phyloP scores from a whole-genome alignment of 2,797 vertebrate genomes.

The Aphelocoma californica region DNA sequence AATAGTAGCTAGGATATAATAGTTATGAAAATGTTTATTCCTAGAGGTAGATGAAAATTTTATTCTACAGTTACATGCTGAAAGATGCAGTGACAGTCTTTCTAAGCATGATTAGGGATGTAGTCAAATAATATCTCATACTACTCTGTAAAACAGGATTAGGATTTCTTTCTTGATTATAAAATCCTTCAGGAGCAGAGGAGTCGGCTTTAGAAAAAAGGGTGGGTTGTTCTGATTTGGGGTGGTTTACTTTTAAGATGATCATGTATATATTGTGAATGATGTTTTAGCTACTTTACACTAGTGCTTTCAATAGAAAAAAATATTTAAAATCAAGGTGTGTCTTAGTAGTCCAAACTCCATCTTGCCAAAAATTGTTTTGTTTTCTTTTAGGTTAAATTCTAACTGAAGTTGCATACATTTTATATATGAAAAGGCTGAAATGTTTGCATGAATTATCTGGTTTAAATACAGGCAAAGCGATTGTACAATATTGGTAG shows the following conservation, averaged over 20 bases:
- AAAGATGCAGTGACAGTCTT: background rate
- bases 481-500: background rate
- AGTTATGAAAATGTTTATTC: background rate
- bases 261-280: background rate
- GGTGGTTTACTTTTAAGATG: background rate
- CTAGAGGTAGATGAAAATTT: background rate
- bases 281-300: background rate
- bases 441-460: conserved; percentile 29
- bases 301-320: background rate
- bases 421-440: background rate
- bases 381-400: conserved; percentile 25
- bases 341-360: background rate
- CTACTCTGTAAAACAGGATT: background rate
- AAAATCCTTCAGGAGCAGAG: background rate
- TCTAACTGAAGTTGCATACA: background rate
- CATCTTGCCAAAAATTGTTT: conserved; percentile 23
- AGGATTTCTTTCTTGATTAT: conserved; percentile 16
- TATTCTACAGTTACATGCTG: conserved; percentile 9
- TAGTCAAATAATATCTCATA: conserved; percentile 8
- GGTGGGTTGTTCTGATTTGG: background rate
- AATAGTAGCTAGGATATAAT: background rate
- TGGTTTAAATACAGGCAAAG: background rate
- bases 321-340: background rate
- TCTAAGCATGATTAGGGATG: conserved; percentile 4
- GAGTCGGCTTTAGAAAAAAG: background rate